A percentile compares a stretch with the other conserved stretches of the same genome.
Conservation (phyloP, 2,888 invertebrate species). For the Cantharis lateralis region DNA sequence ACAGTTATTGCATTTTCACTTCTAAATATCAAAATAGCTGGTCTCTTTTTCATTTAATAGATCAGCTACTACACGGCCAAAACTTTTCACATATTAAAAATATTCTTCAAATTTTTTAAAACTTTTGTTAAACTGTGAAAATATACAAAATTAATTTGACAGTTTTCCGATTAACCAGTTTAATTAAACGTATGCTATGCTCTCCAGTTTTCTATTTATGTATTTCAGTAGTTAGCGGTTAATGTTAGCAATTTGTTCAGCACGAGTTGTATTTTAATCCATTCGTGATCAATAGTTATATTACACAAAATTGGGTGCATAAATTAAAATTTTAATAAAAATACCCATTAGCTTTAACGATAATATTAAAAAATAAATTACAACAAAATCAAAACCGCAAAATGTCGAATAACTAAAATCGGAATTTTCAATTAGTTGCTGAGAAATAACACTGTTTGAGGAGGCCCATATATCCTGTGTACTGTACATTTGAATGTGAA, state of each 20-base stretch:
- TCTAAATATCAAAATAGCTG: constrained; percentile 27
- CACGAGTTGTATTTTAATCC: background rate
- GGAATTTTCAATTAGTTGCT: background rate
- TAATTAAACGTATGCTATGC: background rate
- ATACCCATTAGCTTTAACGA: background rate
- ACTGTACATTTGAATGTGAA: background rate
- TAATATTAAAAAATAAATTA: background rate
- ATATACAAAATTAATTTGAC: background rate
- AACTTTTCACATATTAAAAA: background rate
- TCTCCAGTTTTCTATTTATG: background rate
- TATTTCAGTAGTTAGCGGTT: background rate
- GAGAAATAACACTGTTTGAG: background rate
- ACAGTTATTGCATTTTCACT: constrained; percentile 57
- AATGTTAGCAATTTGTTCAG: background rate
- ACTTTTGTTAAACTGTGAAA: background rate
- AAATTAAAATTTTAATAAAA: background rate
- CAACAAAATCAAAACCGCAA: background rate
- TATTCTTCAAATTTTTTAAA: background rate
- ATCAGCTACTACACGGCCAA: background rate
- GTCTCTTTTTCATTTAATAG: constrained; percentile 23
- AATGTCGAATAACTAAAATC: background rate
- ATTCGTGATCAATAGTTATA: background rate
- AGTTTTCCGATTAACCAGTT: background rate
- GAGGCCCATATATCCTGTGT: background rate
- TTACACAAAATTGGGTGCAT: background rate